Percentiles rank a stretch among this genome's conserved stretches.
Conservation (phyloP, 2,797 vertebrate species). For the Microctenopoma steveboyesi region DNA sequence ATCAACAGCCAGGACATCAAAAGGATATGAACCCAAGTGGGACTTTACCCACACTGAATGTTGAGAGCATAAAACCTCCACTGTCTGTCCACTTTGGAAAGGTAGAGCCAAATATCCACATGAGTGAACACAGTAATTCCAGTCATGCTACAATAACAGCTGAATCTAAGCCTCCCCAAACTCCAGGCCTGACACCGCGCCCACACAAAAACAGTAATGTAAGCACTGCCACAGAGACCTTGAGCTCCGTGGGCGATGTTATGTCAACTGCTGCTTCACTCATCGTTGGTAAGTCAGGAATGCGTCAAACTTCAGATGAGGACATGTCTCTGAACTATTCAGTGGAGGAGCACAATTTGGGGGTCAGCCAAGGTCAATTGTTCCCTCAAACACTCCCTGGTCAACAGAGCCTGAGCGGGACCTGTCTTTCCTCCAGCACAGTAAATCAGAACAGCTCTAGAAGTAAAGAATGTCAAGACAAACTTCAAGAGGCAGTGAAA, state of each 20-base stretch:
- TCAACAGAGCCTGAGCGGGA: constrained; percentile 47
- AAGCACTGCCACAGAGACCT: constrained; percentile 43
- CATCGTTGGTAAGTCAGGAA: constrained; percentile 31
- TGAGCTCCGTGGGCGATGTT: constrained; percentile 13
- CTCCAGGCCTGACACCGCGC: background rate
- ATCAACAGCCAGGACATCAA: constrained; percentile 22
- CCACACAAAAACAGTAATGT: constrained; percentile 32
- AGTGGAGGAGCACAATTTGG: constrained; percentile 27
- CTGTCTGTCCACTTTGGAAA: constrained; percentile 23
- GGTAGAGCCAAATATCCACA: constrained; percentile 19
- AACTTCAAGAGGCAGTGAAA: constrained; percentile 27
- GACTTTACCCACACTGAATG: constrained; percentile 12
- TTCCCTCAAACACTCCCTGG: constrained; percentile 33
- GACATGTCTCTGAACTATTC: constrained; percentile 11
- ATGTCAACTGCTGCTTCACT: constrained; percentile 34
- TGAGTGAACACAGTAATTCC: constrained; percentile 9
- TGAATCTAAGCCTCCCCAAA: constrained; percentile 29
- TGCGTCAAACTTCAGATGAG: constrained; percentile 33
- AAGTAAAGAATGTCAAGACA: constrained; percentile 42
- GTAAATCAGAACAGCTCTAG: constrained; percentile 31
- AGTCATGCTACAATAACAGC: constrained; percentile 28
- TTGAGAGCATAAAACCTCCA: constrained; percentile 30
- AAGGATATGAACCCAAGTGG: constrained; percentile 30
- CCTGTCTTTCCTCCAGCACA: constrained; percentile 14
- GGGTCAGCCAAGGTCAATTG: constrained; percentile 30